Base-by-base conservation (phyloP, 2,797 vertebrate genomes). In the Dendrocincla tyrannina region DNA sequence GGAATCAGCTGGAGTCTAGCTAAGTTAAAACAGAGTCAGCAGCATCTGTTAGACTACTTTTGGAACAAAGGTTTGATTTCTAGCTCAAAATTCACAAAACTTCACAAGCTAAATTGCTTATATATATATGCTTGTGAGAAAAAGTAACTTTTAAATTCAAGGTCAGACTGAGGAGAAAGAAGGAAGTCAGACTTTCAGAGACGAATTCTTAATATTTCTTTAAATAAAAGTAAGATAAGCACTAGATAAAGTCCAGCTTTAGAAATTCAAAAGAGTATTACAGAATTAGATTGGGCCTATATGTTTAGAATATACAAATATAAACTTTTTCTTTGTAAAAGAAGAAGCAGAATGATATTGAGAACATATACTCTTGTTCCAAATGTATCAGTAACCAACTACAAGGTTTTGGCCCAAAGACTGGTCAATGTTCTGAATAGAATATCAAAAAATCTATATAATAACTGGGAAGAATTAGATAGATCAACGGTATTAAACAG, bases 1-100 rank as follows among this genome's bases (percentile, higher is more conserved):
- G 95, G 91, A 89, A 82, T 89, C 95, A 95, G 89, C 89, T 93
- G 91, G 92, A 93, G 64, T 58, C 85, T 75, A 77, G 68, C 63
- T 91, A 37, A 64, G 60, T 64, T 92, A 85, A 89, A 79, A 91
- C 23, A 84, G 19, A 90, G 33, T 77, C 87, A 88, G 47, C 46
- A 77, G 68, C 74, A 92, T 88, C 68, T 89, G 62, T 59, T 96
- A 41, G 25, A 77, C 46, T 44, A 88, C 28, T 39, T 88, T 85
- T 86, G 55, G 42, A 92, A 81, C 11, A 89, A 88, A 72, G 60
- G n/a, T 81, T 35, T 88, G 35, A 77, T 91, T 94, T 91, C 42
- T 46, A 94, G 11, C 47, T 88, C 53, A 74, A 83, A 55, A 17
- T 58, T 85, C 33, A 47, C 32, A 78, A 79, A 95, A 70, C n/a